phyloP scores from a whole-genome alignment of 2,797 vertebrate genomes.

The Acanthopagrus latus region DNA sequence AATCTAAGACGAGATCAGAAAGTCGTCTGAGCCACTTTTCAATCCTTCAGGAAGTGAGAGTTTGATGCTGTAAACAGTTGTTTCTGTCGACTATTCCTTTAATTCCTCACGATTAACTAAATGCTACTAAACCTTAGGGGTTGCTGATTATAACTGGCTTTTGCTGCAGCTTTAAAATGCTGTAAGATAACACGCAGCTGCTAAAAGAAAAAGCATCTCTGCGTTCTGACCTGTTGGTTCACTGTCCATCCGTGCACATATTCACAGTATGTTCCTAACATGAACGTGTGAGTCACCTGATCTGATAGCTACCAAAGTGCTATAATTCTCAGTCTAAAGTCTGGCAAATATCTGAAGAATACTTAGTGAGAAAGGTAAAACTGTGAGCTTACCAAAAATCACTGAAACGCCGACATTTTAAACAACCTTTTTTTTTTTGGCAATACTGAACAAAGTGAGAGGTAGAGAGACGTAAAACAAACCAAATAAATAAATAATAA shows the following conservation, averaged over 20 bases:
- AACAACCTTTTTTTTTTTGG: constrained; percentile 45
- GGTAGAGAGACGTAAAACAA: constrained; percentile 76
- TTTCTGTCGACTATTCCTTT: constrained; percentile 18
- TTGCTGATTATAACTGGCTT: constrained; percentile 21
- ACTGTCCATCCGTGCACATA: constrained; percentile 46
- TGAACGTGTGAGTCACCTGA: constrained; percentile 52
- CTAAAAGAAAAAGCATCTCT: constrained; percentile 18
- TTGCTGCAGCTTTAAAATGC: constrained; percentile 6
- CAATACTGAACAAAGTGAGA: constrained; percentile 72
- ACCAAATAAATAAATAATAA: neutral
- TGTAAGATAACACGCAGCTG: constrained; percentile 1
- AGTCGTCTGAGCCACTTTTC: constrained; percentile 1
- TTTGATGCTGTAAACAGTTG: constrained; percentile 26
- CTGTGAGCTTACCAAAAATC: constrained; percentile 36
- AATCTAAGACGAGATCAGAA: neutral
- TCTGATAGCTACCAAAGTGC: constrained; percentile 58
- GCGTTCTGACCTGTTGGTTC: constrained; percentile 7
- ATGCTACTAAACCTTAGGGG: constrained; percentile 11
- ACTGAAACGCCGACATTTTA: constrained; percentile 35
- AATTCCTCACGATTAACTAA: constrained; percentile 10
- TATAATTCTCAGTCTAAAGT: constrained; percentile 41
- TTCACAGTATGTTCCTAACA: constrained; percentile 59
- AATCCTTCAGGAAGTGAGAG: constrained; percentile 11
- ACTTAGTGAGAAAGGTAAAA: constrained; percentile 40
- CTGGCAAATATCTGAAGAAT: constrained; percentile 47